A percentile compares a stretch with the other conserved stretches of the same genome.
Conservation (phyloP, 2,888 invertebrate species). For the Glyphotaelius pellucidus region DNA sequence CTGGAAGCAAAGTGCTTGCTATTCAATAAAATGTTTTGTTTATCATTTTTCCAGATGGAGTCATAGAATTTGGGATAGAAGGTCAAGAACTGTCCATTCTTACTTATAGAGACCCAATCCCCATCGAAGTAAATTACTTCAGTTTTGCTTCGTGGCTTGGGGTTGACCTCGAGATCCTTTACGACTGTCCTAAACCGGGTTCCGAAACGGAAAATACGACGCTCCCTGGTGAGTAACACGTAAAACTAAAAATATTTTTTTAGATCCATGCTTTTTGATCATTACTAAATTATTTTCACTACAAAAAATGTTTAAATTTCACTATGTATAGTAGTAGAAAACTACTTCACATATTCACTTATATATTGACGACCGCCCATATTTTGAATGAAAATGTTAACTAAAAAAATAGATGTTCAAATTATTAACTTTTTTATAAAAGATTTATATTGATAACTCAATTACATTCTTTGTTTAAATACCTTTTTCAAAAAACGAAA, state of each 20-base stretch:
- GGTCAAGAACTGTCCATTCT: constrained; percentile 79
- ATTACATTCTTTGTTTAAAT: no score
- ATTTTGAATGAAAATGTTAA: no score
- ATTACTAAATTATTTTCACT: not conserved
- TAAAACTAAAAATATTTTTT: not conserved
- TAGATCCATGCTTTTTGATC: not conserved
- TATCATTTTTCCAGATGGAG: constrained; percentile 74
- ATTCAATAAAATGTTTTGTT: not conserved
- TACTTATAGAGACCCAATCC: constrained; percentile 78
- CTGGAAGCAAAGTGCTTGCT: not conserved
- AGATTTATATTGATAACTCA: no score
- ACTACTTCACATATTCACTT: not conserved
- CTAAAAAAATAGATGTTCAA: no score
- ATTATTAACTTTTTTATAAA: no score
- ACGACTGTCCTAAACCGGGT: constrained; percentile 78
- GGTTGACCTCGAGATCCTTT: constrained; percentile 83
- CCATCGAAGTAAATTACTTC: constrained; percentile 80
- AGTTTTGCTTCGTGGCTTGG: constrained; percentile 84
- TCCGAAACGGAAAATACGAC: constrained; percentile 67
- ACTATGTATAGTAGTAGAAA: not conserved
- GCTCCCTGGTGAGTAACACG: constrained; percentile 67
- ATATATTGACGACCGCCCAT: no score
- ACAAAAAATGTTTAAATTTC: not conserved
- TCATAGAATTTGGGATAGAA: constrained; percentile 80
- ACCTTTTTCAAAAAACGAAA: no score